Base-by-base conservation (phyloP, 2,888 invertebrate genomes). In the Melanophora roralis region DNA sequence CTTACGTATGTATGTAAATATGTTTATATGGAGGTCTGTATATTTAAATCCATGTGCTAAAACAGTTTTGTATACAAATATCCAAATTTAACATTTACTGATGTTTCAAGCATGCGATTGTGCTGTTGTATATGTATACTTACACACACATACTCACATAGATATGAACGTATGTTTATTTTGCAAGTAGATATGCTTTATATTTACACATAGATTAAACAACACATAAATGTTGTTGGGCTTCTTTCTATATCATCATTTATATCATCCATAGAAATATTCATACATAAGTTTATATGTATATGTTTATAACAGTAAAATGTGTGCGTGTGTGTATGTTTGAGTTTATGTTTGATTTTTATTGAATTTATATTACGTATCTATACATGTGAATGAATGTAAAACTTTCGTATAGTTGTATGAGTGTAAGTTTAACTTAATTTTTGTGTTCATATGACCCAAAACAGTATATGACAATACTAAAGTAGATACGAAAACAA, bases 361-460 rank as follows among this genome's bases (percentile, higher is more conserved):
- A 62, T 34, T 49, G 27, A 43, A 64, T 62, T 9, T 64, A 1
- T 49, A 11, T 43, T 64, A 1, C 49, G 14, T 51, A 9, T n/a
- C n/a, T n/a, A n/a, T n/a, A n/a, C n/a, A n/a, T n/a, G n/a, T n/a
- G n/a, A n/a, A n/a, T n/a, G n/a, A n/a, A n/a, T 59, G 34, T 5
- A 27, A 5, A 27, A 27, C 27, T 27, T 16, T n/a, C 38, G 16
- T 53, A 32, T n/a, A 40, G 57, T 38, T 55, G 14, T 59, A 14
- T 34, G 6, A 57, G 40, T 75, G 12, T 38, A 47, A 55, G 38
- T 60, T 51, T 59, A 60, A 71, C 40, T 59, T 53, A 69, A 75
- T 65, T n/a, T 79, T 75, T 67, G 62, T 75, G 27, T 71, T 71
- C 67, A 67, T 60, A 71, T 80, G 71, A 80, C 75, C 75, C 67